These are phyloP conservation scores for Acinonyx jubatus DNA, from an alignment of 2,113 vertebrate genomes.

Conservation along the genomic window DNA sequence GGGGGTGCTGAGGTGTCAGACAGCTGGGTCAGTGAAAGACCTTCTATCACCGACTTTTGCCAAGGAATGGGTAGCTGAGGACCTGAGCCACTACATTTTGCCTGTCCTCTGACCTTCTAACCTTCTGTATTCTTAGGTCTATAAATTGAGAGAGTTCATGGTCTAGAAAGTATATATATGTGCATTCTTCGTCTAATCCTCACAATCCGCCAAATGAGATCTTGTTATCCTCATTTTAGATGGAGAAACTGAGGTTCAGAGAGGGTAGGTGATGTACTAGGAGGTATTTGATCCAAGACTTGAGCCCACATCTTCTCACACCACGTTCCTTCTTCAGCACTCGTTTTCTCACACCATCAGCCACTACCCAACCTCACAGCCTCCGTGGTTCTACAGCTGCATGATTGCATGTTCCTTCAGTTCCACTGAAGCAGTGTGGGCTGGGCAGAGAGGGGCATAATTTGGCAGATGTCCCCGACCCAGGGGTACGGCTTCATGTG, in stretches of 20 bases:
- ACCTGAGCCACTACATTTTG: neutral
- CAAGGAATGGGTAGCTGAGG: neutral
- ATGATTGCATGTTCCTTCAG: neutral
- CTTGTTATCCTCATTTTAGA: neutral
- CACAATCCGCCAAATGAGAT: neutral
- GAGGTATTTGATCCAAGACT: neutral
- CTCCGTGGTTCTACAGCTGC: neutral
- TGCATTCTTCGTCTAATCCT: neutral
- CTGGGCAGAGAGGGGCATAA: too few species aligned
- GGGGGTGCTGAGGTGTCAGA: neutral
- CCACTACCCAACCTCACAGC: neutral
- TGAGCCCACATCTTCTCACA: neutral
- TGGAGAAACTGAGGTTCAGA: neutral
- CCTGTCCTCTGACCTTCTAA: neutral
- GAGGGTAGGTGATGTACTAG: neutral
- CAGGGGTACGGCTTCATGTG: neutral
- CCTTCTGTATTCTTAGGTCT: neutral
- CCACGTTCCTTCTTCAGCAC: neutral
- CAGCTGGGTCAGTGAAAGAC: neutral
- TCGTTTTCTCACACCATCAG: fast-evolving
- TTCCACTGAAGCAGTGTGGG: neutral
- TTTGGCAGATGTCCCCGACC: neutral
- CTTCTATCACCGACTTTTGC: neutral
- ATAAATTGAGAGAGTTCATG: neutral
- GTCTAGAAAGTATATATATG: neutral